Conservation (phyloP, 2,797 vertebrate genomes). For the Scolopax bukidnonensis region DNA sequence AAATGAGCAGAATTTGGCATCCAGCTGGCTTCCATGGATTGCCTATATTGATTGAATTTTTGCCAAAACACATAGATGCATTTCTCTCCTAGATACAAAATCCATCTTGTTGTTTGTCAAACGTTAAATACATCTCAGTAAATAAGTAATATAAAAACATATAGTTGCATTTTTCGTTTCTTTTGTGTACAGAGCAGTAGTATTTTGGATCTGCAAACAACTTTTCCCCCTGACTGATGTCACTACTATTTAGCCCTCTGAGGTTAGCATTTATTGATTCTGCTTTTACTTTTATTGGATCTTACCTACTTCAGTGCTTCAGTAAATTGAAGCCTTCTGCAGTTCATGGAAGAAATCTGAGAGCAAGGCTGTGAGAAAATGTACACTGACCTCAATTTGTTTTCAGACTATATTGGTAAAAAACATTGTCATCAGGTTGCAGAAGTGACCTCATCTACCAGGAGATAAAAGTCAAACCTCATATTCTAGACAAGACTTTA, state of each 20-base stretch:
- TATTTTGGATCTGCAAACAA: constrained; percentile 60
- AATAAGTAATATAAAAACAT: constrained; percentile 38
- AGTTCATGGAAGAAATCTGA: constrained; percentile 78
- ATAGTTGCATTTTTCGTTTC: constrained; percentile 17
- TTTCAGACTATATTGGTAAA: constrained; percentile 74
- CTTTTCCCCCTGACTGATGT: constrained; percentile 69
- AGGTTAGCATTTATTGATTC: constrained; percentile 80
- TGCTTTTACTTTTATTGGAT: constrained; percentile 81
- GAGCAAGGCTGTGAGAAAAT: constrained; percentile 76
- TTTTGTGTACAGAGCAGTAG: neutral
- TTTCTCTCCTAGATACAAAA: neutral
- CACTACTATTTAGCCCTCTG: constrained; percentile 70
- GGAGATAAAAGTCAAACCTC: constrained; percentile 55
- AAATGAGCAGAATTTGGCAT: neutral
- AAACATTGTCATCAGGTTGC: constrained; percentile 67
- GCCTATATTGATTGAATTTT: neutral
- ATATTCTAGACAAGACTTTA: neutral
- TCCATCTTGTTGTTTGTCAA: neutral
- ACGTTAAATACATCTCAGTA: constrained; percentile 27
- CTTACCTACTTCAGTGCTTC: constrained; percentile 78
- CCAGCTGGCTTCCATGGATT: neutral
- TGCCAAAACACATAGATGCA: neutral
- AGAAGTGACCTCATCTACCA: constrained; percentile 63
- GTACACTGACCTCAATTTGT: constrained; percentile 80
- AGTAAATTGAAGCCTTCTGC: constrained; percentile 81